Evolutionary conservation across 2,888 invertebrate species (phyloP), one percentile per base, ranked within the genome.

Genomic region (Saturnia japonica): DNA sequence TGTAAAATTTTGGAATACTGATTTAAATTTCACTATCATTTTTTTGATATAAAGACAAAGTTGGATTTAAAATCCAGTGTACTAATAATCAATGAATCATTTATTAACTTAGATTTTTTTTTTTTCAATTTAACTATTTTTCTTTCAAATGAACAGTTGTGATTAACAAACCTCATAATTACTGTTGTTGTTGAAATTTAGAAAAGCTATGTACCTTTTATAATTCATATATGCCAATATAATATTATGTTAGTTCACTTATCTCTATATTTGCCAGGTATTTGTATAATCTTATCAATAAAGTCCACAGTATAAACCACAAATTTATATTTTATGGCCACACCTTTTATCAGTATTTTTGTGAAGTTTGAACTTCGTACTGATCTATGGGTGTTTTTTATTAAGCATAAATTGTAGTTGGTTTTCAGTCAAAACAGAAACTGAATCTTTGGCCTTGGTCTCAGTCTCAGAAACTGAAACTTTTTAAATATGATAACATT

Each of bases 211-310:
- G 34, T 45, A 28, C 47, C 12, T n/a, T 43, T 45, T 45, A 45
- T n/a, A n/a, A n/a, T n/a, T 47, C 69, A 69, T 12, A 51, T 69
- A 51, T 64, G 40, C 11, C n/a, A 34, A n/a, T 12, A n/a, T 16
- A 43, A 12, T 57, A 57, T 57, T n/a, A 51, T 51, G 3, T 60
- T 60, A 14, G 14, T 28, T 51, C 19, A 51, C 47, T 19, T 60
- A 60, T 60, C 57, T 60, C 28, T 60, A 0, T 60, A 60, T 28
- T 60, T 60, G 12, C 14, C 16, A 28, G 4, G 2, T 60, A 28
- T 60, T 12, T 3, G 25, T 28, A 25, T 60, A 60, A 60, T 60
- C 57, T 28, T 60, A 60, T 60, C 57, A 28, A 28, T 60, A 14
- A 60, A 60, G 14, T 14, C 25, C 57, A 54, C 11, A 25, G 25